Evolutionary conservation across 2,797 vertebrate genomes (phyloP).

Genomic region (Pogoniulus pusillus): DNA sequence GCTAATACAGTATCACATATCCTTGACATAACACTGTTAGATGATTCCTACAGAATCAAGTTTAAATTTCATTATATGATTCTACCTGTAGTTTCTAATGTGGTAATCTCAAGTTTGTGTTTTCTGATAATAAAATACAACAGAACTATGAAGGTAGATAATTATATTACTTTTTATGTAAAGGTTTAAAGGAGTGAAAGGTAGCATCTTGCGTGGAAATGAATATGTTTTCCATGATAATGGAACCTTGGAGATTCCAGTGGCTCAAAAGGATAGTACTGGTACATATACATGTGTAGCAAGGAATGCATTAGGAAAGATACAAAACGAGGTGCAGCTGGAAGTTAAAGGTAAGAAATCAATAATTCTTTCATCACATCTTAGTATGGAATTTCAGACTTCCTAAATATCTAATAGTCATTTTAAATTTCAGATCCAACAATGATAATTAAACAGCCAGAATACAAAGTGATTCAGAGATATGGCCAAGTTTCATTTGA

Average conservation of each 20-base stretch:
- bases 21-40: not conserved
- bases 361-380: not conserved
- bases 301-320: constrained; percentile 86
- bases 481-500: constrained; percentile 87
- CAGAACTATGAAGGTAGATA: not conserved
- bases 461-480: constrained; percentile 87
- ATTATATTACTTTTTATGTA: constrained; percentile 8
- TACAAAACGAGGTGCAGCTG: constrained; percentile 89
- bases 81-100: not conserved
- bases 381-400: constrained; percentile 2
- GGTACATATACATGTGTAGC: constrained; percentile 93
- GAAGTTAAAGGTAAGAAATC: constrained; percentile 92
- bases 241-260: constrained; percentile 88
- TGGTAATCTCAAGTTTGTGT: not conserved
- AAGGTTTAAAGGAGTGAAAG: constrained; percentile 92
- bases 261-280: constrained; percentile 82
- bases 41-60: not conserved
- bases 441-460: constrained; percentile 90
- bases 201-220: constrained; percentile 85
- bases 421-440: constrained; percentile 88
- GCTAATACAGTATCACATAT: not conserved
- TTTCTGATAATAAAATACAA: not conserved
- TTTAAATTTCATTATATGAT: not conserved
- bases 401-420: constrained; percentile 44
- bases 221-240: constrained; percentile 88